A percentile compares a stretch with the other conserved stretches of the same genome.
Conservation (phyloP, 2,888 invertebrate genomes). For the Chrysotoxum bicinctum region DNA sequence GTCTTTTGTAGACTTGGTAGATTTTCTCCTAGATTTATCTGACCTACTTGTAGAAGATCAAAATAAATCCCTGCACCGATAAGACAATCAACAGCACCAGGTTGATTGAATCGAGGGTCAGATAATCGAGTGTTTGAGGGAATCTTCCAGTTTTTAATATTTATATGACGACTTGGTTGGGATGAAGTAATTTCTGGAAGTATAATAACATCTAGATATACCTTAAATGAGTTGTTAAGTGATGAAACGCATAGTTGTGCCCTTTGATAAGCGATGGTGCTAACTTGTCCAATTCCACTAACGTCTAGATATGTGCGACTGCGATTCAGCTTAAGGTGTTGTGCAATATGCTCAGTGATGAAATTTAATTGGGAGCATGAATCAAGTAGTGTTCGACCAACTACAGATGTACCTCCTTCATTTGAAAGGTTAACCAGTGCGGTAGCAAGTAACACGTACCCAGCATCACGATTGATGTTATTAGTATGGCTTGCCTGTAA, state of each 20-base stretch:
- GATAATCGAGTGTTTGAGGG: constrained; percentile 53
- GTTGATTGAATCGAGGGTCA: constrained; percentile 47
- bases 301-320: constrained; percentile 11
- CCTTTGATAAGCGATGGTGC: constrained; percentile 21
- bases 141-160: constrained; percentile 51
- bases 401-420: not conserved
- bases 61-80: constrained; percentile 59
- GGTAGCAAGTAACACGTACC: not conserved
- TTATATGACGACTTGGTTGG: constrained; percentile 28
- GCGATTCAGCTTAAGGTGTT: not conserved
- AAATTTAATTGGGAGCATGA: constrained; percentile 5
- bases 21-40: constrained; percentile 46
- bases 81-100: constrained; percentile 43
- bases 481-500: constrained; percentile 25
- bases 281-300: constrained; percentile 14
- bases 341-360: constrained; percentile 16
- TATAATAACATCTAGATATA: constrained; percentile 31
- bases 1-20: constrained; percentile 68
- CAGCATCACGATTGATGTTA: not conserved
- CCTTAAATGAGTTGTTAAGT: constrained; percentile 11
- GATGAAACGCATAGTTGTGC: constrained; percentile 26
- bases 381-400: constrained; percentile 2
- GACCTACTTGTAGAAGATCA: constrained; percentile 49
- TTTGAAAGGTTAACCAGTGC: not conserved
- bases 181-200: constrained; percentile 34